A percentile compares a stretch with the other conserved stretches of the same genome.
Conservation (phyloP, 2,888 invertebrate genomes). For the Flexamia atlantica region DNA sequence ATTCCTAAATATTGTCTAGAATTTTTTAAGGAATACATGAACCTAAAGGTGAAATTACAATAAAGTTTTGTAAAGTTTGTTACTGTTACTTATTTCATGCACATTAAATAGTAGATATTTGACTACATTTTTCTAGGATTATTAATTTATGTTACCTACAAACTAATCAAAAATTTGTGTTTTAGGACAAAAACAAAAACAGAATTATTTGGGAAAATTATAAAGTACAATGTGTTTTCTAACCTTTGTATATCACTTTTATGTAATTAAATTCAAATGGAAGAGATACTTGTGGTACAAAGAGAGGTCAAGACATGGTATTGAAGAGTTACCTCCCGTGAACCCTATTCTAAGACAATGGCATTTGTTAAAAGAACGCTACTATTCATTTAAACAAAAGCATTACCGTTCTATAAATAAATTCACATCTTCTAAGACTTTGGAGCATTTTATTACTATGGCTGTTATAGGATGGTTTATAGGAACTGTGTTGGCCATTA, state of each 20-base stretch:
- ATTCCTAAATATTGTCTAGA: too few species aligned
- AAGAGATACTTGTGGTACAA: slow-evolving; percentile 33
- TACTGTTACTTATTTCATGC: too few species aligned
- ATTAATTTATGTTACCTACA: too few species aligned
- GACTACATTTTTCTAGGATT: too few species aligned
- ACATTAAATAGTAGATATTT: too few species aligned
- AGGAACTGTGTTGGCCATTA: slow-evolving; percentile 15
- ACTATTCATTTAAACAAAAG: slow-evolving; percentile 1
- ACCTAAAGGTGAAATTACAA: too few species aligned
- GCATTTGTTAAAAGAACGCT: background rate
- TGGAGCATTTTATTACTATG: slow-evolving; percentile 80
- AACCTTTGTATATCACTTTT: slow-evolving; percentile 11
- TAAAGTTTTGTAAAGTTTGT: too few species aligned
- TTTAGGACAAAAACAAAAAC: background rate
- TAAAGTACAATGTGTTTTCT: slow-evolving; percentile 21
- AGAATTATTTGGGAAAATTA: background rate
- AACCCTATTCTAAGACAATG: background rate
- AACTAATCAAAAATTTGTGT: background rate
- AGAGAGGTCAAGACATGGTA: background rate
- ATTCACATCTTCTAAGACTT: slow-evolving; percentile 75
- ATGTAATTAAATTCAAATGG: slow-evolving; percentile 17
- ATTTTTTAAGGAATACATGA: too few species aligned
- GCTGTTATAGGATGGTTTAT: slow-evolving; percentile 81
- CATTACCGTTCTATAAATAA: background rate
- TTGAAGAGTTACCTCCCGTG: background rate